A percentile compares a stretch with the other conserved stretches of the same genome.
phyloP scores from a whole-genome alignment of 1,140 invertebrate species.

The Drosophila rhopaloa region DNA sequence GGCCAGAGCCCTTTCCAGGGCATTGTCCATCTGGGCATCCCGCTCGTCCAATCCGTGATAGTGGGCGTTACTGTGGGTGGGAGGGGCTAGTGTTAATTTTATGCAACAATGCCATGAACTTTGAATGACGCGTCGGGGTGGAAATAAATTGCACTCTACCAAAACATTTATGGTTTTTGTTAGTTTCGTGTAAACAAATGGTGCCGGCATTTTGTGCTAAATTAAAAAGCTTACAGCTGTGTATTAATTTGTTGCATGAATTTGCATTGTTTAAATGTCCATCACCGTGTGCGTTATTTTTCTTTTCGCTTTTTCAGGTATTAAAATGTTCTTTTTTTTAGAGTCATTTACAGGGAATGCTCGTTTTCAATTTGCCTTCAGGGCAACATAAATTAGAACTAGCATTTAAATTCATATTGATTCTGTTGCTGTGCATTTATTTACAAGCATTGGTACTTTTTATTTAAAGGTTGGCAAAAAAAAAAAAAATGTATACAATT shows the following conservation, averaged over 20 bases:
- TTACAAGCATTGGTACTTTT: background rate
- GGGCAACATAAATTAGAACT: slow-evolving; percentile 17
- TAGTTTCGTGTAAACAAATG: slow-evolving; percentile 47
- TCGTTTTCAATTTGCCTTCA: slow-evolving; percentile 17
- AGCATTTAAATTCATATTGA: slow-evolving; percentile 10
- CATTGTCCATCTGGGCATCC: slow-evolving; percentile 85
- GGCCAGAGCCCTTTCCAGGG: slow-evolving; percentile 87
- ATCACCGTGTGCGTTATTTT: slow-evolving; percentile 5
- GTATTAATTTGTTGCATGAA: slow-evolving; percentile 52
- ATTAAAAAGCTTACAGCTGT: slow-evolving; percentile 60
- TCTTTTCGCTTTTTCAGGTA: background rate
- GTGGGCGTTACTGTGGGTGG: slow-evolving; percentile 27
- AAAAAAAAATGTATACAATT: background rate
- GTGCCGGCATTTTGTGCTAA: slow-evolving; percentile 43
- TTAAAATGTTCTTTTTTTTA: slow-evolving; percentile 27
- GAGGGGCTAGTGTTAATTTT: slow-evolving; percentile 35
- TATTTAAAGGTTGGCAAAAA: slow-evolving; percentile 1
- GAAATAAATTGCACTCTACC: slow-evolving; percentile 25
- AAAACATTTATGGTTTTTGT: slow-evolving; percentile 45
- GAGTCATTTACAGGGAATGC: slow-evolving; percentile 21
- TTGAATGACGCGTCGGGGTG: slow-evolving; percentile 28
- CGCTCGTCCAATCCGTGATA: slow-evolving; percentile 76
- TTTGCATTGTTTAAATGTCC: slow-evolving; percentile 45
- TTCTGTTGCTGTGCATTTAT: slow-evolving; percentile 18
- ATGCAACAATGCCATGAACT: slow-evolving; percentile 27